These are phyloP conservation scores for Hippasteria phrygiana DNA, from an alignment of 53 echinoderm and acorn worm species.

Conservation along the genomic window DNA sequence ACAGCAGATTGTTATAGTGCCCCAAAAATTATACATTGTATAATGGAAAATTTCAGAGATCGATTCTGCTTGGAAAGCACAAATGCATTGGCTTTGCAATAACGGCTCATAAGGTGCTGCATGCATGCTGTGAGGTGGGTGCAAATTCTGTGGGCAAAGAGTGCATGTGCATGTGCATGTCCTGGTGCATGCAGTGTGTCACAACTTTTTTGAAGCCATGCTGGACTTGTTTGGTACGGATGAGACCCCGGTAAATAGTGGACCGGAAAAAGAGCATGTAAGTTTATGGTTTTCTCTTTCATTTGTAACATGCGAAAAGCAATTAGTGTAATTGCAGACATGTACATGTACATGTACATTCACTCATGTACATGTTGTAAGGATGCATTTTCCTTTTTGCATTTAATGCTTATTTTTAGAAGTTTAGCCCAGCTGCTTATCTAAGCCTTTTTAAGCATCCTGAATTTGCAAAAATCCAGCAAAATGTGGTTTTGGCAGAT, in stretches of 20 bases:
- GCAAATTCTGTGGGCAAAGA: neutral
- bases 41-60: too few relatives aligned
- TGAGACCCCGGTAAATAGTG: neutral
- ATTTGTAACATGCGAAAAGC: neutral
- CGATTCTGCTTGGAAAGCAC: too few relatives aligned
- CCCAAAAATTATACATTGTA: too few relatives aligned
- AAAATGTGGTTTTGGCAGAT: neutral
- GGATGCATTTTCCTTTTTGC: too few relatives aligned
- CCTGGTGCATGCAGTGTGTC: neutral
- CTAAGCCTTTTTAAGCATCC: too few relatives aligned
- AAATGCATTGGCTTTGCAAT: too few relatives aligned
- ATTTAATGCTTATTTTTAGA: too few relatives aligned
- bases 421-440: too few relatives aligned
- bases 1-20: too few relatives aligned
- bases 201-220: neutral
- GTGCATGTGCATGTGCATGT: neutral
- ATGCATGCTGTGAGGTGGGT: too few relatives aligned
- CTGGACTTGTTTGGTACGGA: neutral
- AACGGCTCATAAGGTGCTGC: too few relatives aligned
- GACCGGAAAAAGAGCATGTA: constrained; percentile 19
- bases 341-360: constrained; percentile 17
- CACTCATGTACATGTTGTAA: neutral
- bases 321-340: neutral
- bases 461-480: too few relatives aligned
- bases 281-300: neutral